Percentiles rank a stretch among this genome's conserved stretches.
These are phyloP conservation scores for Globia sparganii DNA, from an alignment of 2,888 invertebrate genomes.

Conservation along the genomic window DNA sequence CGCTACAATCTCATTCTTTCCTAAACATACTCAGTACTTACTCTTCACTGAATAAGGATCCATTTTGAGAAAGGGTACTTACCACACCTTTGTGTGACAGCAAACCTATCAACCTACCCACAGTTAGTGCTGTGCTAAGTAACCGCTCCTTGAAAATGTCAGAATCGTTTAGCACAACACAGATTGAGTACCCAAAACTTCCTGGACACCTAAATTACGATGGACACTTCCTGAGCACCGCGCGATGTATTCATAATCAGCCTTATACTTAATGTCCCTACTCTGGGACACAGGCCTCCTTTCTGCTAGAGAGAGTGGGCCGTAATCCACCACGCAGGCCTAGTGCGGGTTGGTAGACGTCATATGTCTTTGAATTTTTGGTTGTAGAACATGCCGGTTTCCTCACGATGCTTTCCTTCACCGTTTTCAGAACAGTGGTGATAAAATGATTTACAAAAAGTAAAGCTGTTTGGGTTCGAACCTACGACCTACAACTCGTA, in stretches of 20 bases:
- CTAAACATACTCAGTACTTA: not conserved
- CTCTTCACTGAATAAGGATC: not conserved
- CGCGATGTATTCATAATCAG: not conserved
- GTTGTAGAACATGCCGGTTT: no score
- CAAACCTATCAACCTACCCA: not conserved
- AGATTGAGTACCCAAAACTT: not conserved
- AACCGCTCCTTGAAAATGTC: not conserved
- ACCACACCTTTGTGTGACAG: not conserved
- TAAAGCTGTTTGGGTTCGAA: no score
- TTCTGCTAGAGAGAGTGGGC: no score
- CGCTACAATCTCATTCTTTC: not conserved
- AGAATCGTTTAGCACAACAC: not conserved
- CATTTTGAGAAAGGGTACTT: not conserved
- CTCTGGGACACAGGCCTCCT: no score
- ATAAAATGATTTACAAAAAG: no score
- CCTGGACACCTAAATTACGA: constrained; percentile 1
- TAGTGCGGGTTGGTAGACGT: no score
- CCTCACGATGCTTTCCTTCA: no score
- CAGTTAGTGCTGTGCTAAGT: not conserved
- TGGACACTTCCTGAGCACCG: not conserved
- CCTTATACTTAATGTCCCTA: no score
- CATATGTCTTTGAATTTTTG: no score
- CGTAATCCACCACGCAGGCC: no score
- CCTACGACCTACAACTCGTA: no score
- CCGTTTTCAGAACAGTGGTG: no score